These are phyloP conservation scores for Megaceryle torquata DNA, from an alignment of 2,113 vertebrate species.

Conservation along the genomic window DNA sequence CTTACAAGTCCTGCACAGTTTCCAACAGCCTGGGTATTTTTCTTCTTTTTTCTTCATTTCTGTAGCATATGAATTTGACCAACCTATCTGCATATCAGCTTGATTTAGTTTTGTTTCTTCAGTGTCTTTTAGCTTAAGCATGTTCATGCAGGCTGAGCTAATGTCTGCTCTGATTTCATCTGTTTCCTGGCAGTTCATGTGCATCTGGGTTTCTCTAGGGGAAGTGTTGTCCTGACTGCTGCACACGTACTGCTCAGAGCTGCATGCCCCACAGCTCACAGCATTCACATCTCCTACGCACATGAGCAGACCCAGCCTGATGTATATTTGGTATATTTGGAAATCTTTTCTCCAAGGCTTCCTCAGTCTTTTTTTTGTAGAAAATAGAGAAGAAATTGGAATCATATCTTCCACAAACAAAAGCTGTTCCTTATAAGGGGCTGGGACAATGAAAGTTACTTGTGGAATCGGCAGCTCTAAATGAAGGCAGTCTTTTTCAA, in stretches of 20 bases:
- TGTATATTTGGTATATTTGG: neutral
- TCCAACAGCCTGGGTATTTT: neutral
- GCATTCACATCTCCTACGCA: neutral
- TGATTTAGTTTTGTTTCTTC: neutral
- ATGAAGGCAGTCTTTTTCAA: neutral
- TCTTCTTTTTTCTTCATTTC: neutral
- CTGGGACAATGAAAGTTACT: neutral
- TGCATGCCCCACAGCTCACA: neutral
- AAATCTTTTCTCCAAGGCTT: neutral
- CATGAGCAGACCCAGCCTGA: rapidly evolving
- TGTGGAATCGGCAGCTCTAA: neutral
- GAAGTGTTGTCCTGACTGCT: rapidly evolving
- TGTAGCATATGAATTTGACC: neutral
- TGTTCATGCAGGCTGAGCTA: neutral
- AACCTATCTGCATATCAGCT: neutral
- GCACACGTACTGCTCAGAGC: rapidly evolving
- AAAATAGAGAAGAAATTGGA: neutral
- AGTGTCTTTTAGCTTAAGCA: neutral
- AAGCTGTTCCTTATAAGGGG: neutral
- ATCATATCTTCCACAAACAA: neutral
- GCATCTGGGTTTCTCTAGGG: neutral
- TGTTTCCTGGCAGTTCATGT: neutral
- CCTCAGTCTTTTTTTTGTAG: neutral
- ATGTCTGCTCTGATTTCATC: neutral
- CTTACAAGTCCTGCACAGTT: neutral